phyloP scores from a whole-genome alignment of 2,113 vertebrate species.

The Mobula hypostoma region DNA sequence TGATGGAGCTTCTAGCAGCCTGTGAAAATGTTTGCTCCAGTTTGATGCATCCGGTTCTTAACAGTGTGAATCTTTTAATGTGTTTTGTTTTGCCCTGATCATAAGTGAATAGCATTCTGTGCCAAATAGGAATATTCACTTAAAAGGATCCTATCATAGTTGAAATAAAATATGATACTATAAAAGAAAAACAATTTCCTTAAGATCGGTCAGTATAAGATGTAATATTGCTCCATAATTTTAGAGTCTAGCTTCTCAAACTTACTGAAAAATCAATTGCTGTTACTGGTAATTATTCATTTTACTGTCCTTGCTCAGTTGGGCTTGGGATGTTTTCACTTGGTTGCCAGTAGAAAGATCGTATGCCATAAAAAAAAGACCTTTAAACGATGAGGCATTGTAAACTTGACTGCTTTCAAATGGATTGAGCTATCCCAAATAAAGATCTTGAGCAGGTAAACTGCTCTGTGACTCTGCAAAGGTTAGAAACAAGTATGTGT shows the following conservation, averaged over 20 bases:
- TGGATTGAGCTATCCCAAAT: constrained; percentile 25
- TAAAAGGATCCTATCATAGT: background rate
- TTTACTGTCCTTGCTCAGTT: constrained; percentile 35
- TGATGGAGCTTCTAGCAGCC: background rate
- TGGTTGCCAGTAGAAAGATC: background rate
- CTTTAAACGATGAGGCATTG: constrained; percentile 16
- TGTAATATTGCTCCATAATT: constrained; percentile 26
- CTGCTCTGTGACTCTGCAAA: constrained; percentile 8
- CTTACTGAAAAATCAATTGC: constrained; percentile 36
- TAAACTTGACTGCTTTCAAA: constrained; percentile 17
- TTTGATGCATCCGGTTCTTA: background rate
- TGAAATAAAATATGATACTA: constrained; percentile 33
- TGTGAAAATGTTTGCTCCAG: background rate
- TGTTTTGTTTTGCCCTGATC: background rate
- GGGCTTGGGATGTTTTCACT: constrained; percentile 2
- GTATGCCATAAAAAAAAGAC: constrained; percentile 19
- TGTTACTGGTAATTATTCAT: constrained; percentile 37
- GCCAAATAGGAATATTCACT: background rate
- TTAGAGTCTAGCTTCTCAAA: constrained; percentile 18
- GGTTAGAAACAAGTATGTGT: background rate
- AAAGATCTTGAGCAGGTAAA: constrained; percentile 28
- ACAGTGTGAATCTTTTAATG: background rate
- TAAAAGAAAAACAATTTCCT: constrained; percentile 22
- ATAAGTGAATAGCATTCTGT: constrained; percentile 14
- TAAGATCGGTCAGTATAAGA: constrained; percentile 24